phyloP scores from a whole-genome alignment of 2,797 vertebrate genomes.

The Paramormyrops hopkinsi region DNA sequence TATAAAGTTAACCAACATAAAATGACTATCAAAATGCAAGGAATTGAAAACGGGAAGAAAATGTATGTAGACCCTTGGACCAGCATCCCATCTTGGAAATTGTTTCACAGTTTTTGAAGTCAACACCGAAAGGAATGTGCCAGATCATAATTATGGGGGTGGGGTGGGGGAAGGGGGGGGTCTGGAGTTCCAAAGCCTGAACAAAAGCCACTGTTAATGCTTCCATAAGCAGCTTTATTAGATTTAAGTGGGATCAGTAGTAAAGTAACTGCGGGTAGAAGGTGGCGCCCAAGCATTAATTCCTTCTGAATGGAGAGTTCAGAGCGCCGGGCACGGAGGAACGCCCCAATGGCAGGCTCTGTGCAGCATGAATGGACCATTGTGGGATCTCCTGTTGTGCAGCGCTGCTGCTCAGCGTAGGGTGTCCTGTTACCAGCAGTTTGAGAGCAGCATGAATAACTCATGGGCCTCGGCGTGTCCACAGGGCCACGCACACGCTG shows the following conservation, averaged over 20 bases:
- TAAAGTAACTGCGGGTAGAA: not conserved
- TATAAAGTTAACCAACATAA: not conserved
- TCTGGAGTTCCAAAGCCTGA: not conserved
- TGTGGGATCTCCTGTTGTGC: conserved; percentile 28
- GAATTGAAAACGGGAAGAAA: not conserved
- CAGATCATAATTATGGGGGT: not conserved
- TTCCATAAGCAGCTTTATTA: not conserved
- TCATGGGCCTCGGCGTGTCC: conserved; percentile 38
- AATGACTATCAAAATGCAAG: not conserved
- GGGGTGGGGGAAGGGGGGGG: not conserved
- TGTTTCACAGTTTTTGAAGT: not conserved
- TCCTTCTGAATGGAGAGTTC: not conserved
- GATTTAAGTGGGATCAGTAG: not conserved
- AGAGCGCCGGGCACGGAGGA: not conserved
- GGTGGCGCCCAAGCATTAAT: not conserved
- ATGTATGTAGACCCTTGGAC: not conserved
- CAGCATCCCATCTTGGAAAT: not conserved
- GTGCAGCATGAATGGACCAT: conserved; percentile 25
- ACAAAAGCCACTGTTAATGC: not conserved
- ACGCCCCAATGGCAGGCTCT: not conserved
- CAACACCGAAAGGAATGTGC: not conserved
- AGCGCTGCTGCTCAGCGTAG: conserved; percentile 1
- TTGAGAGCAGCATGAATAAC: conserved; percentile 54
- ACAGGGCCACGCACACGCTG: not conserved
- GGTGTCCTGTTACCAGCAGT: conserved; percentile 48